These are phyloP conservation scores for Calyptommatus sinebrachiatus DNA, from an alignment of 2,113 vertebrate species.

Conservation along the genomic window DNA sequence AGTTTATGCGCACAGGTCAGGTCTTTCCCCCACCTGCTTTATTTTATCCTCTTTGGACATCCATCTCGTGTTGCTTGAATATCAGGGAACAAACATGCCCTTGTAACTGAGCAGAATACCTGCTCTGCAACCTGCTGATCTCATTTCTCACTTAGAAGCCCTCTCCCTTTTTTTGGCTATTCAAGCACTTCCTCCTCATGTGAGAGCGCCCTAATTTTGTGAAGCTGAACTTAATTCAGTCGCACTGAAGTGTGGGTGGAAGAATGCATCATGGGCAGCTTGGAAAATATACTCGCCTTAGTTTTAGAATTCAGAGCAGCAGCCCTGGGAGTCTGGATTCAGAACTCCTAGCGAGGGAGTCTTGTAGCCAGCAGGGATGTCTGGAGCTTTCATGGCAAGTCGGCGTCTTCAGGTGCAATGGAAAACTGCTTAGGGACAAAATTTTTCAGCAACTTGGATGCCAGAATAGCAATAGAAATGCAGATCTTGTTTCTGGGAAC, in stretches of 20 bases:
- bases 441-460: no score
- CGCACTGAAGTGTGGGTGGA: background rate
- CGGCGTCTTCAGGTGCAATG: no score
- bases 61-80: background rate
- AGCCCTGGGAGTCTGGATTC: no score
- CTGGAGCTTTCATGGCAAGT: no score
- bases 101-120: background rate
- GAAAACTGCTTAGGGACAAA: no score
- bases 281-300: background rate
- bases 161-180: background rate
- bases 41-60: background rate
- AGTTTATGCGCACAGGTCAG: background rate
- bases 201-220: background rate
- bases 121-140: background rate
- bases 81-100: background rate
- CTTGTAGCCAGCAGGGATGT: no score
- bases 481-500: no score
- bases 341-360: no score
- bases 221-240: background rate
- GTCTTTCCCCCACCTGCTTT: no score
- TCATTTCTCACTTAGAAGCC: background rate
- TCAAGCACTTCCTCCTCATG: slow-evolving; percentile 1
- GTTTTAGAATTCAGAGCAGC: rapidly evolving
- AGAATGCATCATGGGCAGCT: background rate
- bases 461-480: no score